These are phyloP conservation scores for Oxystoma pomonae DNA, from an alignment of 2,888 invertebrate species.

Conservation along the genomic window DNA sequence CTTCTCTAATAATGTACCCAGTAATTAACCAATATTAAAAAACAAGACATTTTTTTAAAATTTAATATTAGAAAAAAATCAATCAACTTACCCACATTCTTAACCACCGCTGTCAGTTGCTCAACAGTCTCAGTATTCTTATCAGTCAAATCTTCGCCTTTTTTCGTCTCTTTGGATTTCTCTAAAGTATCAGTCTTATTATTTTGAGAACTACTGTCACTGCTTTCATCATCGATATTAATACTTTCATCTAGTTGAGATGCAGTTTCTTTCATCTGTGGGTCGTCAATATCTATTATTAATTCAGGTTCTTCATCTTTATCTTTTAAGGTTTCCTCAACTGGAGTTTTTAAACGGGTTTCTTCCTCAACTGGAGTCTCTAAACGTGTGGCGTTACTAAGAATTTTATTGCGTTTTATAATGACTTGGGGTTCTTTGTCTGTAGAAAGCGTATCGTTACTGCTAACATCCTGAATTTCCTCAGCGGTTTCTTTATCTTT, in stretches of 20 bases:
- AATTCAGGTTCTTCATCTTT: neutral
- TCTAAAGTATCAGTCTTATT: slow-evolving; percentile 12
- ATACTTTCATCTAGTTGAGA: slow-evolving; percentile 29
- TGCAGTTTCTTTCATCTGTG: neutral
- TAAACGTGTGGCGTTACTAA: no score
- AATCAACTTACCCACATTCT: neutral
- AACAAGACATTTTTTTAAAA: no score
- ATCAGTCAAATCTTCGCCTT: neutral
- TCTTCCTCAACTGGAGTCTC: neutral
- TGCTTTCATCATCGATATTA: slow-evolving; percentile 24
- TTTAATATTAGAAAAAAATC: no score
- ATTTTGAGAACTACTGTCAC: slow-evolving; percentile 19
- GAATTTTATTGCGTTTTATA: neutral
- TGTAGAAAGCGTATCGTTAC: neutral
- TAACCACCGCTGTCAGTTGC: neutral
- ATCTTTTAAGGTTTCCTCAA: neutral
- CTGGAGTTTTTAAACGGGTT: neutral
- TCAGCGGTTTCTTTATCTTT: neutral
- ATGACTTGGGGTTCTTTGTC: neutral
- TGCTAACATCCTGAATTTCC: neutral
- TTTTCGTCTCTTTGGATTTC: neutral
- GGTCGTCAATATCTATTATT: neutral
- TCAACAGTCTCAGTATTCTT: neutral
- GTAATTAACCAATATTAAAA: no score
- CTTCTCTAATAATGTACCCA: no score